Evolutionary conservation across 1,140 invertebrate genomes (phyloP).

Genomic region (Halesus radiatus): DNA sequence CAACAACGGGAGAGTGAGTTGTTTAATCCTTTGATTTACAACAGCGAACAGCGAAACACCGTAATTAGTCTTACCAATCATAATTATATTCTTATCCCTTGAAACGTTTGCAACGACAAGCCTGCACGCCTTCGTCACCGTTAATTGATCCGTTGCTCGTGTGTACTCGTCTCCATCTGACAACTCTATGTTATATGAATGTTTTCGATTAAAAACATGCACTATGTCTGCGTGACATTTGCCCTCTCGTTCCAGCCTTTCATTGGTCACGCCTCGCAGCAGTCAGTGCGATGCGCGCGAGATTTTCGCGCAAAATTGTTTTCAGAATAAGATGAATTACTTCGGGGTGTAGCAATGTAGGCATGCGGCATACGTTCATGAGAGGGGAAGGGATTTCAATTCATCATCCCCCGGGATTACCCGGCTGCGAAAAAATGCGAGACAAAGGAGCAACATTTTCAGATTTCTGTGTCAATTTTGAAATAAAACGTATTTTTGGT

Average conservation of each 20-base stretch:
- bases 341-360: background rate
- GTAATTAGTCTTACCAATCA: too few species aligned
- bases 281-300: background rate
- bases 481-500: slow-evolving; percentile 1
- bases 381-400: slow-evolving; percentile 24
- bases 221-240: background rate
- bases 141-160: too few species aligned
- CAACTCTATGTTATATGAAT: background rate
- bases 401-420: slow-evolving; percentile 39
- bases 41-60: too few species aligned
- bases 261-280: background rate
- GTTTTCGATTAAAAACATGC: background rate
- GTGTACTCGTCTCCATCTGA: too few species aligned
- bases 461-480: slow-evolving; percentile 36
- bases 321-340: slow-evolving; percentile 45
- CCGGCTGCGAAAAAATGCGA: slow-evolving; percentile 28
- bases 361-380: background rate
- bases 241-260: background rate
- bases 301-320: slow-evolving; percentile 41
- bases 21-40: too few species aligned
- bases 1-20: too few species aligned
- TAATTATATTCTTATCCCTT: too few species aligned
- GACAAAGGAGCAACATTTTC: slow-evolving; percentile 34
- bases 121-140: too few species aligned
- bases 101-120: too few species aligned